Conservation (phyloP, 2,113 vertebrate genomes). For the Apistogramma diplotaenia region DNA sequence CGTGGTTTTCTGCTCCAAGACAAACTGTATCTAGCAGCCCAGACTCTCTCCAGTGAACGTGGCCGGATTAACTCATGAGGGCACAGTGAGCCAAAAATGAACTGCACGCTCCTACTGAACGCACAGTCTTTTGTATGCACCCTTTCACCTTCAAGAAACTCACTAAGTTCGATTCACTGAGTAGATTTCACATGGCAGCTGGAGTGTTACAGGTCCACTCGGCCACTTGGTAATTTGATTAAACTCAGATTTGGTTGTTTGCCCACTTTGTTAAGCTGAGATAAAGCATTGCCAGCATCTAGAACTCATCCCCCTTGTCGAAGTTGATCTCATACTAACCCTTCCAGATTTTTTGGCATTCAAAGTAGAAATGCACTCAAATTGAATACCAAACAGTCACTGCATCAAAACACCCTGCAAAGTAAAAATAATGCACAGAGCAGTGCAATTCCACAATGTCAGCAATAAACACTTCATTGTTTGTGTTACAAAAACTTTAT, state of each 20-base stretch:
- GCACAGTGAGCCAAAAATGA: background rate
- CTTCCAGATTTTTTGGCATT: background rate
- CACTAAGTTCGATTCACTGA: background rate
- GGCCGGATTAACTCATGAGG: background rate
- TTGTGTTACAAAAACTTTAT: background rate
- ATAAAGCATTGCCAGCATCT: background rate
- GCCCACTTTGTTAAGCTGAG: background rate
- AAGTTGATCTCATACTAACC: background rate
- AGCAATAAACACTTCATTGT: background rate
- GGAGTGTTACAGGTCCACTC: background rate
- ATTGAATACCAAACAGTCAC: background rate
- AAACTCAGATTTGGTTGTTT: background rate
- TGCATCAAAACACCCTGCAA: background rate
- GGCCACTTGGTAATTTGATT: background rate
- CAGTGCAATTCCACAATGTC: background rate
- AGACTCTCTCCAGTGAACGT: background rate
- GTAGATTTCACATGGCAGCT: background rate
- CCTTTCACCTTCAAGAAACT: conserved; percentile 32
- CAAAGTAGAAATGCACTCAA: background rate
- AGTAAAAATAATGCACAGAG: background rate
- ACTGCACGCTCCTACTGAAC: background rate
- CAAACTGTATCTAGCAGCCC: conserved; percentile 8
- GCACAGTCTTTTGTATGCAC: background rate
- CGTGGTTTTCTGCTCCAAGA: background rate
- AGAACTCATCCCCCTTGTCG: background rate